A percentile compares a stretch with the other conserved stretches of the same genome.
Evolutionary conservation across 2,888 invertebrate genomes (phyloP).

Genomic region (Diarsia brunnea): DNA sequence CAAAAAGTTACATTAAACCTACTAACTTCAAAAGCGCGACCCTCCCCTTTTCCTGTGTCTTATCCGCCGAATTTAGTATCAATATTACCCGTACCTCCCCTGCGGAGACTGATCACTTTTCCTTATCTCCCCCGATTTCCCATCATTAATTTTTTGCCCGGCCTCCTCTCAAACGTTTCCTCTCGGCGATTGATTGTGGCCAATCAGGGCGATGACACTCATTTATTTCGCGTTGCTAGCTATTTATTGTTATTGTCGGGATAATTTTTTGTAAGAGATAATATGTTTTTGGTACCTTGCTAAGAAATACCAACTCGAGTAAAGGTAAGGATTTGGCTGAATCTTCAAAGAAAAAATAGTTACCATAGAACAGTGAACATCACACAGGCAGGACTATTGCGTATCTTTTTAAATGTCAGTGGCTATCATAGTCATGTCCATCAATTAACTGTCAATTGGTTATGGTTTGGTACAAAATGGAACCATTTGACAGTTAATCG

Average conservation of each 20-base stretch:
- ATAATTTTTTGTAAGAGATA: slow-evolving; percentile 41
- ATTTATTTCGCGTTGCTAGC: slow-evolving; percentile 73
- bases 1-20: slow-evolving; percentile 55
- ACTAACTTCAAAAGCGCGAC: slow-evolving; percentile 53
- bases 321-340: background rate
- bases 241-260: slow-evolving; percentile 71
- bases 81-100: slow-evolving; percentile 75
- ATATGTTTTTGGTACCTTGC: background rate
- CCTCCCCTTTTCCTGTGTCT: slow-evolving; percentile 65
- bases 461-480: too few relatives aligned
- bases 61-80: slow-evolving; percentile 75
- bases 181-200: slow-evolving; percentile 79
- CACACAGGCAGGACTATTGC: too few relatives aligned
- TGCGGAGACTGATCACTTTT: slow-evolving; percentile 70
- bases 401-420: too few relatives aligned
- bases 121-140: slow-evolving; percentile 79
- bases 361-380: background rate
- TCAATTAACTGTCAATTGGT: too few relatives aligned
- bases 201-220: slow-evolving; percentile 79
- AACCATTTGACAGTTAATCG: too few relatives aligned
- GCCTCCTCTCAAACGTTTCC: slow-evolving; percentile 73
- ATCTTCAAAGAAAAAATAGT: background rate
- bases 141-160: slow-evolving; percentile 84
- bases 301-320: background rate
- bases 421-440: too few relatives aligned